Base-by-base conservation (phyloP, 2,113 vertebrate genomes). In the Serinus canaria region DNA sequence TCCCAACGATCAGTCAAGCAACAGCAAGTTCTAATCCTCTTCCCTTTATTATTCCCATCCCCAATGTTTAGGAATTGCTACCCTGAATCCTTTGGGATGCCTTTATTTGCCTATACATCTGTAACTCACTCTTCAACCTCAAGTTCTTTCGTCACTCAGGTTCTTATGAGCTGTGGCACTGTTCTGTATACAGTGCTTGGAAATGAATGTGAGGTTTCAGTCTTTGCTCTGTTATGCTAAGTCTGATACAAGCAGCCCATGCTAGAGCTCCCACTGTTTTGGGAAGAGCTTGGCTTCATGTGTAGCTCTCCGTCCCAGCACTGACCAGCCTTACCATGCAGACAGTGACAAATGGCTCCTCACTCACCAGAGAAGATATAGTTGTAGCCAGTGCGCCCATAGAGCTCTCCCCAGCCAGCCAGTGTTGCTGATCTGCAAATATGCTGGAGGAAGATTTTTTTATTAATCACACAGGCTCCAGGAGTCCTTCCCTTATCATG, bases 361-460 rank as follows among this genome's bases (percentile, higher is more conserved):
- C 70, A 89, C 72, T 95, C 97, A 99, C 99, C 99, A 98, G 99
- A 99, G 98, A 99, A 99, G 96, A 99, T 99, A 58, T 99, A 99
- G 97, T 99, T 99, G 97, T 99, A 99, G 68, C 99, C 98, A 15
- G 99, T 99, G 66, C 99, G 99, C 88, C 99, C 99, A 20, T 99
- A 99, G 59, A 99, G 97, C 96, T 99, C 99, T 44, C 99, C 99
- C 99, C 99, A 99, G 80, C 99, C 99, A 3, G 99, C 99, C 95
- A 99, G 97, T 0, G 99, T 99, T 69, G 99, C 99, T 1, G 99
- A 99, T 64, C 99, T 98, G 96, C 99, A 99, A 66, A 99, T 99
- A 94, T 99, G 99, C 99, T 99, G 96, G 22, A 96, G 46, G 82
- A 97, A 96, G 19, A 93, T 43, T 37, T 52, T 52, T 31, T 58